These are phyloP conservation scores for Thaumatotibia leucotreta DNA, from an alignment of 1,140 invertebrate species.

Conservation along the genomic window DNA sequence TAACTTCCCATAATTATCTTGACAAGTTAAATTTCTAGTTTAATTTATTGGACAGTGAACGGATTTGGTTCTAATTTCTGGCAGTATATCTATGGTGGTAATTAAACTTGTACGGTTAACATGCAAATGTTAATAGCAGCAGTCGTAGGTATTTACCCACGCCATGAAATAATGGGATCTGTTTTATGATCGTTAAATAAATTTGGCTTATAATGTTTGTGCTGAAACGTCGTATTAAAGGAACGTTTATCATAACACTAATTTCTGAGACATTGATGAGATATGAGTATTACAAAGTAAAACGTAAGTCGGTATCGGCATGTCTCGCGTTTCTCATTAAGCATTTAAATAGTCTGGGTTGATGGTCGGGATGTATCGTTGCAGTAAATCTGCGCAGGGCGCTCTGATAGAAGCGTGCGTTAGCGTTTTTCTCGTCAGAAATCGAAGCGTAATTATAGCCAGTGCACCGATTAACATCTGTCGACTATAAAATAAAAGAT, in stretches of 20 bases:
- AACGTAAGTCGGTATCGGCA: neutral
- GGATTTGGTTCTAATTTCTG: slow-evolving; percentile 12
- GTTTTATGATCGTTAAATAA: neutral
- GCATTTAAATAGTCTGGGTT: slow-evolving; percentile 11
- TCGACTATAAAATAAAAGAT: slow-evolving; percentile 73
- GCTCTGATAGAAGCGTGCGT: slow-evolving; percentile 23
- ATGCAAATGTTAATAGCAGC: slow-evolving; percentile 1
- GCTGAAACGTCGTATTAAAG: neutral
- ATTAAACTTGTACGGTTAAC: slow-evolving; percentile 6
- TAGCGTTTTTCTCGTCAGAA: slow-evolving; percentile 65
- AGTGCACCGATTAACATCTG: slow-evolving; percentile 71
- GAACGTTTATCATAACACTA: neutral
- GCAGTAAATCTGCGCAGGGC: slow-evolving; percentile 27
- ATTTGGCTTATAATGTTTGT: neutral
- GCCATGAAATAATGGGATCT: neutral
- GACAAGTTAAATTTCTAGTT: slow-evolving; percentile 30
- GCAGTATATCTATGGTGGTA: neutral
- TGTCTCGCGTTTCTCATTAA: neutral
- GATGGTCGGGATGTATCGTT: slow-evolving; percentile 16
- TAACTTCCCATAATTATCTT: slow-evolving; percentile 37
- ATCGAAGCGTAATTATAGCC: slow-evolving; percentile 70
- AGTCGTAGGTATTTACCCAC: neutral
- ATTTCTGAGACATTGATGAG: neutral
- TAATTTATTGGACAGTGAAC: slow-evolving; percentile 40
- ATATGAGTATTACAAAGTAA: neutral